A percentile compares a stretch with the other conserved stretches of the same genome.
Conservation (phyloP, 2,797 vertebrate species). For the Luscinia luscinia region DNA sequence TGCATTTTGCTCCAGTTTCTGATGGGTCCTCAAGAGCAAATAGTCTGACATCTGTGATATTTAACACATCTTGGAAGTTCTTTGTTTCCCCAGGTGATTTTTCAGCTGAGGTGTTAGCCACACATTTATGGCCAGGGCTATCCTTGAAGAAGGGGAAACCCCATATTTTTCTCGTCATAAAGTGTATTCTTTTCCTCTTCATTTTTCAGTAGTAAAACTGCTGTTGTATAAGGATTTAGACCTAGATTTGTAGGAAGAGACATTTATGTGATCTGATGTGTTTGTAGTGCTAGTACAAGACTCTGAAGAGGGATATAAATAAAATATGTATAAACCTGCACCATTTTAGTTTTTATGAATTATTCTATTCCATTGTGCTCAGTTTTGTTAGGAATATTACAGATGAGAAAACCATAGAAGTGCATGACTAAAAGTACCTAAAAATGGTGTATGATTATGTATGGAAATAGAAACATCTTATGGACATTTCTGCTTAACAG, state of each 20-base stretch:
- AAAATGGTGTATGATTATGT: neutral
- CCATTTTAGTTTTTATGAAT: neutral
- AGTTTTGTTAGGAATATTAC: neutral
- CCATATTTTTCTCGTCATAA: neutral
- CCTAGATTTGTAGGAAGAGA: neutral
- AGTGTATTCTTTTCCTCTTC: accelerated
- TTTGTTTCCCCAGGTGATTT: neutral
- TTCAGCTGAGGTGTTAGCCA: neutral
- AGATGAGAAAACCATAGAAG: neutral
- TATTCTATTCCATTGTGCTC: neutral
- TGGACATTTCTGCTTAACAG: neutral
- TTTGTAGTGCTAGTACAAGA: neutral
- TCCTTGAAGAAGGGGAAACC: neutral
- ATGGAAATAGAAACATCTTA: neutral
- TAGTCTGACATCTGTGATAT: neutral
- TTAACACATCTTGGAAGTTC: neutral
- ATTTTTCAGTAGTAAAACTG: neutral
- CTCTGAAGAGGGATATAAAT: neutral
- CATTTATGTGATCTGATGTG: neutral
- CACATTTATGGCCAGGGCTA: neutral
- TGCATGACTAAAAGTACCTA: neutral
- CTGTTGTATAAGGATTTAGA: neutral
- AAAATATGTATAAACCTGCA: neutral
- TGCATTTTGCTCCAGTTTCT: neutral
- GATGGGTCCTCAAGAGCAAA: neutral